These are phyloP conservation scores for Melanostigma gelatinosum DNA, from an alignment of 2,113 vertebrate genomes.

Conservation along the genomic window DNA sequence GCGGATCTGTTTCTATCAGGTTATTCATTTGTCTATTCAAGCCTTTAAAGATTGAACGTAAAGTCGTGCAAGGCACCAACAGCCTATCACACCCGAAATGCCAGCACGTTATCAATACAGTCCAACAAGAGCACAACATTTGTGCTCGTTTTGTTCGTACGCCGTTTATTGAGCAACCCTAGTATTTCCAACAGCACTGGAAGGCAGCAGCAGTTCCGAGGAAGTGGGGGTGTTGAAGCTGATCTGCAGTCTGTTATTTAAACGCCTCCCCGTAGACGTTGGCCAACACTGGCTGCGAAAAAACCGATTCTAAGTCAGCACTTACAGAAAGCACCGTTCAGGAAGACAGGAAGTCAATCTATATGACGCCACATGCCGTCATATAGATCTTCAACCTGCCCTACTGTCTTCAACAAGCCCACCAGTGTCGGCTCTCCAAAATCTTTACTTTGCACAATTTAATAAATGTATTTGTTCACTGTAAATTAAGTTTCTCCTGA, in stretches of 20 bases:
- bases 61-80: background rate
- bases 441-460: too few relatives aligned
- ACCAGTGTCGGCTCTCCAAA: too few relatives aligned
- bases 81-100: background rate
- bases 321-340: background rate
- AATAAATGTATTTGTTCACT: too few relatives aligned
- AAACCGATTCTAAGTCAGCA: conserved; percentile 46
- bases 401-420: too few relatives aligned
- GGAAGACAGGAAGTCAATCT: conserved; percentile 74
- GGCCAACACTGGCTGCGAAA: accelerated
- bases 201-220: conserved; percentile 20
- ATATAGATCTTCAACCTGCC: too few relatives aligned
- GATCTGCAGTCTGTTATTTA: conserved; percentile 50
- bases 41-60: background rate
- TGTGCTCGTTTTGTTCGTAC: background rate
- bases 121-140: background rate
- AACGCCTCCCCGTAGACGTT: accelerated
- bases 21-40: background rate
- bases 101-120: background rate
- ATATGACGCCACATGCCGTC: background rate
- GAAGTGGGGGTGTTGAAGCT: conserved; percentile 18
- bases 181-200: background rate
- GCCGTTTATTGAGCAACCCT: accelerated
- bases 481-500: too few relatives aligned
- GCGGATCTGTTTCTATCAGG: too few relatives aligned